Evolutionary conservation across 2,797 vertebrate species (phyloP).

Genomic region (Myotis daubentonii): DNA sequence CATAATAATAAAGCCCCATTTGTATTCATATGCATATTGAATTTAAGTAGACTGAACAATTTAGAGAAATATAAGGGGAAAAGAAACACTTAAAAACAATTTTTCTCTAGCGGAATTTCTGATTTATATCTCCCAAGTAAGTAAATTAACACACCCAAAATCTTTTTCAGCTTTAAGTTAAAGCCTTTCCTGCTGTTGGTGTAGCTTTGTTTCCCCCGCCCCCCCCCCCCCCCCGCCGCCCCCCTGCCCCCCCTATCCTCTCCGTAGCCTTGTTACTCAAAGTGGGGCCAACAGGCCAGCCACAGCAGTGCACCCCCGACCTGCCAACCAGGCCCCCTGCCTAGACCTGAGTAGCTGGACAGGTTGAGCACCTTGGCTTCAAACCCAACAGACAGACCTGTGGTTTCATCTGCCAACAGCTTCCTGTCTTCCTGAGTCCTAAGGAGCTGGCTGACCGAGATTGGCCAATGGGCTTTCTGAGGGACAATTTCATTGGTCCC

Average conservation of each 20-base stretch:
- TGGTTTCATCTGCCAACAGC: not conserved
- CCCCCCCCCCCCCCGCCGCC: too few species aligned
- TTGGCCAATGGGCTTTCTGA: not conserved
- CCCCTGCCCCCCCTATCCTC: too few species aligned
- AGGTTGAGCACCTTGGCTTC: not conserved
- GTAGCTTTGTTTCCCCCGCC: not conserved
- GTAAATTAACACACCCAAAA: not conserved
- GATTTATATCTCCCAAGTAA: conserved; percentile 21
- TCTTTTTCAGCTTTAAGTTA: not conserved
- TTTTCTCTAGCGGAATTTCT: conserved; percentile 24
- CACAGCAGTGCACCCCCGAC: rapidly evolving
- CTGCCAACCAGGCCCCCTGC: not conserved
- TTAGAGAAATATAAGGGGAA: not conserved
- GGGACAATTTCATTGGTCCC: not conserved
- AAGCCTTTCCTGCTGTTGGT: not conserved
- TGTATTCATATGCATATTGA: not conserved
- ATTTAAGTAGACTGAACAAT: not conserved
- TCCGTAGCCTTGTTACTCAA: not conserved
- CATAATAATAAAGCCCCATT: not conserved
- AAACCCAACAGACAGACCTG: not conserved
- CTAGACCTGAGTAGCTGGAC: not conserved
- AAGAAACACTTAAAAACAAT: not conserved
- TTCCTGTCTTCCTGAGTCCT: not conserved
- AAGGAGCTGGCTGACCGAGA: not conserved
- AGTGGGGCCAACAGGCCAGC: not conserved